Evolutionary conservation across 1,140 invertebrate species (phyloP), one percentile per base, ranked within the genome.

Genomic region (Rhopalosiphum maidis): DNA sequence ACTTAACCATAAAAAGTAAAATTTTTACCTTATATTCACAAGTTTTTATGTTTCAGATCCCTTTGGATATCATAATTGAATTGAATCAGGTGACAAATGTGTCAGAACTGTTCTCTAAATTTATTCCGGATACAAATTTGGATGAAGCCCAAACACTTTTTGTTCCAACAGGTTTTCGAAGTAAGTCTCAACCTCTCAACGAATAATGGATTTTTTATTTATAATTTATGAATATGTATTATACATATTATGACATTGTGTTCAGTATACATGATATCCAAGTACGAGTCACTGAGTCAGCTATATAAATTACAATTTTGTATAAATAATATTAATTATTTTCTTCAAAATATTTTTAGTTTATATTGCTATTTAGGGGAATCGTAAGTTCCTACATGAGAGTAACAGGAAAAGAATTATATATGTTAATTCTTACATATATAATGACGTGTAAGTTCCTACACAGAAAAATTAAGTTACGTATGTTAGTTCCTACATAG

Each of bases 81-180:
- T 25, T 93, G 82, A 93, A 93, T 15, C 43, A 93, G 15, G 48
- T 93, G 46, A 77, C 1, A 37, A 93, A 93, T 43, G 82, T 93
- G 30, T 54, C 91, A 41, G 77, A 93, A 41, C 35, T 93, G n/a
- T 93, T 93, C 21, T 51, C 43, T 18, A 93, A 93, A 83, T 85
- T 86, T 11, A 51, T 93, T 35, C 82, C 91, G 9, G 82, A 93
- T 23, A 37, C 41, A 30, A 35, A 93, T 54, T 21, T 51, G 15
- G 9, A 85, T 22, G 91, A 41, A 85, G 91, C 82, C 7, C 77
- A 93, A 85, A 48, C 30, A 25, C 77, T 54, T 3, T 35, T 86
- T 1, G 48, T 82, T 11, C 82, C 90, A 3, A 93, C 82, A 30
- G 82, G 91, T 30, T 51, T 93, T 51, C 91, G 86, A 85, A 93